Conservation (phyloP, 92 coral and sea anemone species). For the Palythoa grandiflora region DNA sequence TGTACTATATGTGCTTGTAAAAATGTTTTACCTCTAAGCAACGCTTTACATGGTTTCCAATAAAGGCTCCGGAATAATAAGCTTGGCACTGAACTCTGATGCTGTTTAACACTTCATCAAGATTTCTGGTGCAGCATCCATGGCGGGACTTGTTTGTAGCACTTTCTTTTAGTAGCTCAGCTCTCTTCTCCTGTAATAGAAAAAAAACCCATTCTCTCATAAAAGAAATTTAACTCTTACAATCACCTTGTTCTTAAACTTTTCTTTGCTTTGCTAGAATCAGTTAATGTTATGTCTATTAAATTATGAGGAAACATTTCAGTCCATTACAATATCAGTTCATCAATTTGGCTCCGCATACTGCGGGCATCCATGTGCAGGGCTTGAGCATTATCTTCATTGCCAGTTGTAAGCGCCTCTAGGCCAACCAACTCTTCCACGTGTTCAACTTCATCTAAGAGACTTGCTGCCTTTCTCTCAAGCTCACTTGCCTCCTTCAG, state of each 20-base stretch:
- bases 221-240: background rate
- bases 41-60: slow-evolving; percentile 33
- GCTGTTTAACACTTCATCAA: background rate
- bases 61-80: slow-evolving; percentile 5
- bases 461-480: slow-evolving; percentile 4
- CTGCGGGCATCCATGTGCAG: background rate
- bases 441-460: background rate
- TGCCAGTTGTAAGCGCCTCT: background rate
- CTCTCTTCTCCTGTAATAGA: slow-evolving; percentile 4
- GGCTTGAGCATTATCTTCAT: background rate
- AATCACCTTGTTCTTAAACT: background rate
- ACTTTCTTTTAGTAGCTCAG: background rate
- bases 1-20: background rate
- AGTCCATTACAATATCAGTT: slow-evolving; percentile 3
- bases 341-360: slow-evolving; percentile 16
- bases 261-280: background rate
- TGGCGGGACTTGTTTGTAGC: slow-evolving; percentile 7
- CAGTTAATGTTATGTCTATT: background rate
- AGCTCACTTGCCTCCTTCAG: background rate
- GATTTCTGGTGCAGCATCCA: slow-evolving; percentile 19
- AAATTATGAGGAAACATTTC: background rate
- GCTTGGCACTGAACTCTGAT: slow-evolving; percentile 21
- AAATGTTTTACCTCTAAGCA: slow-evolving; percentile 7
- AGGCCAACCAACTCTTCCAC: slow-evolving; percentile 8
- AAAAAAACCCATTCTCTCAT: background rate